Conservation (phyloP, 2,113 vertebrate species). For the Pao palembangensis region DNA sequence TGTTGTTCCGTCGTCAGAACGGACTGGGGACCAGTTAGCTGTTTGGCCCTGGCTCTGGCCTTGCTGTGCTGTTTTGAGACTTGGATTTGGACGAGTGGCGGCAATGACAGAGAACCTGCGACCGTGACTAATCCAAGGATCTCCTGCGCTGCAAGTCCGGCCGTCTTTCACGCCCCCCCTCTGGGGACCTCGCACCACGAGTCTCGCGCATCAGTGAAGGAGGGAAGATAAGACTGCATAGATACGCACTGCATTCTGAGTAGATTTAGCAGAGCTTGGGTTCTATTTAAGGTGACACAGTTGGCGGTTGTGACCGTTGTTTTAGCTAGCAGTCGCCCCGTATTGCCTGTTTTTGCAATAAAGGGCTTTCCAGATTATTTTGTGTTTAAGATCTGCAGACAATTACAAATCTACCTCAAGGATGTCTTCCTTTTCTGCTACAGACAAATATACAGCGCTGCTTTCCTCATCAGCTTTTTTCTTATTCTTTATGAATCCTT, state of each 20-base stretch:
- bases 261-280: slow-evolving; percentile 11
- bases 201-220: slow-evolving; percentile 10
- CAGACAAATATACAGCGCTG: too few relatives aligned
- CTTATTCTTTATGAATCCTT: too few relatives aligned
- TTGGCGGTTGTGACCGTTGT: neutral
- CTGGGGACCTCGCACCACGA: slow-evolving; percentile 20
- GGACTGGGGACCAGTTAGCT: slow-evolving; percentile 11
- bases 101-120: slow-evolving; percentile 28
- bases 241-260: slow-evolving; percentile 1
- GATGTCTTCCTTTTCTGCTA: too few relatives aligned
- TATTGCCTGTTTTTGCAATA: too few relatives aligned
- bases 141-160: slow-evolving; percentile 55
- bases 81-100: slow-evolving; percentile 40
- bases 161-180: slow-evolving; percentile 68
- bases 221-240: neutral
- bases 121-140: slow-evolving; percentile 72
- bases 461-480: too few relatives aligned
- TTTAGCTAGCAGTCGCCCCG: too few relatives aligned
- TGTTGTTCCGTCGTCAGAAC: too few relatives aligned
- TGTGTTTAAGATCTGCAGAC: too few relatives aligned
- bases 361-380: too few relatives aligned
- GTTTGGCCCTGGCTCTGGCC: slow-evolving; percentile 23
- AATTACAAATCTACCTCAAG: too few relatives aligned
- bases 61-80: slow-evolving; percentile 34
- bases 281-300: neutral